Percentiles rank a stretch among this genome's conserved stretches.
Evolutionary conservation across 2,888 invertebrate species (phyloP).

Genomic region (Tinea semifulvella): DNA sequence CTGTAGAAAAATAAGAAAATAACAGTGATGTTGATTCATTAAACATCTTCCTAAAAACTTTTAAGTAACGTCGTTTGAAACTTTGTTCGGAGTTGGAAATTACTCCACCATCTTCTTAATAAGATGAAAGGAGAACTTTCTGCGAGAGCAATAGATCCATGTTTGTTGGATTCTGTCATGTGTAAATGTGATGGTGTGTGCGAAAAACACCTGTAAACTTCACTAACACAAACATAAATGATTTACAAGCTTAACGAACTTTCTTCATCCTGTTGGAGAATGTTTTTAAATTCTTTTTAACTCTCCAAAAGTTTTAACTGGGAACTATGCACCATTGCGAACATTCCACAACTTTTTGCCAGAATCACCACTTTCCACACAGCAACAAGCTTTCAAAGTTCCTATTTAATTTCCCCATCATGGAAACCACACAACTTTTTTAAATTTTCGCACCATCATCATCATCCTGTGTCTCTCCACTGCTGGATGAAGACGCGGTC

Average conservation of each 20-base stretch:
- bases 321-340: not conserved
- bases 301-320: not conserved
- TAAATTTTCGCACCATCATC: too few species aligned
- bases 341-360: not conserved
- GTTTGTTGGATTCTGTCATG: slow-evolving; percentile 19
- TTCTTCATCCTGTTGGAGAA: not conserved
- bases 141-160: slow-evolving; percentile 20
- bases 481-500: too few species aligned
- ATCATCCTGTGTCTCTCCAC: too few species aligned
- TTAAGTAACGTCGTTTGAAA: slow-evolving; percentile 33
- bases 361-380: not conserved
- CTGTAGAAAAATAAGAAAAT: slow-evolving; percentile 16
- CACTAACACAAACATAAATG: slow-evolving; percentile 7
- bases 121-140: slow-evolving; percentile 21
- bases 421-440: too few species aligned
- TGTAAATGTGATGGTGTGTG: slow-evolving; percentile 26
- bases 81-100: slow-evolving; percentile 21
- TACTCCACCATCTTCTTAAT: slow-evolving; percentile 15
- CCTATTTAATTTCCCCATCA: too few species aligned
- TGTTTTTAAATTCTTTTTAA: slow-evolving; percentile 6
- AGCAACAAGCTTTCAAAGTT: not conserved
- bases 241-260: slow-evolving; percentile 6
- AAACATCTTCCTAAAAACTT: slow-evolving; percentile 30
- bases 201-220: slow-evolving; percentile 20
- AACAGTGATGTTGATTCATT: slow-evolving; percentile 34